Base-by-base conservation (phyloP, 1,140 invertebrate genomes). In the Aricia agestis region DNA sequence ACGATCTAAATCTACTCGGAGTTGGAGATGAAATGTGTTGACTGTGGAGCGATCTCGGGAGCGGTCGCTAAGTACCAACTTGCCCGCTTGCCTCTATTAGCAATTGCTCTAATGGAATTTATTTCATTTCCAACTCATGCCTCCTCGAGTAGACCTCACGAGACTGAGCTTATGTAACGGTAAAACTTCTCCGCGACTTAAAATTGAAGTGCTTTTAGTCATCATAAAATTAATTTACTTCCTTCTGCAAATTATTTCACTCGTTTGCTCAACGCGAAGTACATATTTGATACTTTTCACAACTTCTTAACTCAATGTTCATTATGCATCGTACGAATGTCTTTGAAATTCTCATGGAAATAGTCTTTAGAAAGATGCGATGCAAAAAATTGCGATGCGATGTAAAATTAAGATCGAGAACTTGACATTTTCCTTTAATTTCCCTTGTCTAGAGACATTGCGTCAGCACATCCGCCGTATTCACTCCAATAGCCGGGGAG, bases 21-120 rank as follows among this genome's bases (percentile, higher is more conserved):
- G 68, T 69, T 17, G n/a, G 19, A 36, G 42, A 68, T 57, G 68
- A 69, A 66, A 66, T 70, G 45, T 71, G 65, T 63, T 69, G 57
- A 71, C 19, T 63, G 59, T 25, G 59, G 11, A 45, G 18, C 70
- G 69, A 72, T 72, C 52, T 72, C 70, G 10, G 66, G 25, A 52
- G 36, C 65, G 71, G 66, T 71, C 65, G 72, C 72, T 67, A 74
- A 74, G 70, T 61, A 73, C 45, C 66, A 71, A 76, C 77, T 78
- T 79, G 78, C 75, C 78, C 80, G 83, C 80, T 82, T 76, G 72
- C 72, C 75, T 78, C 78, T 72, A 74, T 76, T 84, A 82, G 78
- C 84, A 86, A 90, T 90, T 88, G 83, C 86, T 77, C 77, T 88
- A 88, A 88, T 90, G 87, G 84, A 90, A 85, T 86, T 86, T 88